A percentile compares a stretch with the other conserved stretches of the same genome.
phyloP scores from a whole-genome alignment of 2,888 invertebrate genomes.

The Cheilosia urbana region DNA sequence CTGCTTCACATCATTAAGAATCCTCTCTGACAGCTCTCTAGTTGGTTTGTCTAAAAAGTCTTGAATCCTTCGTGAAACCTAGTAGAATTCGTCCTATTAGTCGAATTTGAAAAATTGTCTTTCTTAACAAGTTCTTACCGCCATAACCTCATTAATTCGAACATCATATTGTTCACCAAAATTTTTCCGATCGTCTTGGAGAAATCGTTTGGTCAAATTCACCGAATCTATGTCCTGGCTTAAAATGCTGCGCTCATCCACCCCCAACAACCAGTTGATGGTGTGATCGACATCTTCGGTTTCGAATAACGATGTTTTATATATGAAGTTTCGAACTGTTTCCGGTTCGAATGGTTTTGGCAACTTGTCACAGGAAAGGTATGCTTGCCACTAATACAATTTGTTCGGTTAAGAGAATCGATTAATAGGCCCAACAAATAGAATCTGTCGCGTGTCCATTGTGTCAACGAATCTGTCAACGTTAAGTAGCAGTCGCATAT shows the following conservation, averaged over 20 bases:
- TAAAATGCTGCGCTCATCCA: constrained; percentile 79
- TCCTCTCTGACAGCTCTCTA: constrained; percentile 6
- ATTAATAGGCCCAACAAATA: neutral
- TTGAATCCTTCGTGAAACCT: constrained; percentile 71
- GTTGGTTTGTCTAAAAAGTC: constrained; percentile 69
- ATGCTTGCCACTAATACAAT: constrained; percentile 78
- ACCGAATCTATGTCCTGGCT: constrained; percentile 78
- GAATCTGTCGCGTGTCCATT: too few relatives aligned
- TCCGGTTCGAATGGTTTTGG: constrained; percentile 79
- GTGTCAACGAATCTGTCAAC: too few relatives aligned
- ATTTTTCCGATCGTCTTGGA: constrained; percentile 67
- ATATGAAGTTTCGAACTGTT: constrained; percentile 78
- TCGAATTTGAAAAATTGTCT: constrained; percentile 32
- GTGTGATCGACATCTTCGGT: constrained; percentile 64
- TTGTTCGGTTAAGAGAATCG: neutral
- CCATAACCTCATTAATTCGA: constrained; percentile 76
- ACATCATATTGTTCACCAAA: constrained; percentile 77
- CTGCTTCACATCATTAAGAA: constrained; percentile 68
- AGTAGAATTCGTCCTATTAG: neutral
- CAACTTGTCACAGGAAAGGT: constrained; percentile 78
- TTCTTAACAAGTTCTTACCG: constrained; percentile 48
- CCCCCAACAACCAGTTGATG: constrained; percentile 79
- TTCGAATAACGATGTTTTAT: constrained; percentile 77
- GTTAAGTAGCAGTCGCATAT: too few relatives aligned
- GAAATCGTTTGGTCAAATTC: constrained; percentile 76